A percentile compares a stretch with the other conserved stretches of the same genome.
These are phyloP conservation scores for Bostrychus sinensis DNA, from an alignment of 2,113 vertebrate genomes.

Conservation along the genomic window DNA sequence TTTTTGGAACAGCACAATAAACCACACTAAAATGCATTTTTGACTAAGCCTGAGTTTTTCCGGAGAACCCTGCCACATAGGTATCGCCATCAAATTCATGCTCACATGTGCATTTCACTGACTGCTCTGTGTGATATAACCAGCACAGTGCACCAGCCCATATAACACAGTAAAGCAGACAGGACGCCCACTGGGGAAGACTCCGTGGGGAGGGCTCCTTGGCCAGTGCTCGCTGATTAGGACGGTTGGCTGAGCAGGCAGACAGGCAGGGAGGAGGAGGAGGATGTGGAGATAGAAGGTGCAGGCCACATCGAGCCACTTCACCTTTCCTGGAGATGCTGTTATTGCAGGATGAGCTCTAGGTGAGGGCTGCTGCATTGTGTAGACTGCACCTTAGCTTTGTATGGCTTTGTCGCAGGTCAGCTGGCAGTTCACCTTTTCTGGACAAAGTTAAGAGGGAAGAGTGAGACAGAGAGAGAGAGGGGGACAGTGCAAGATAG, in stretches of 20 bases:
- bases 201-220: too few species aligned
- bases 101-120: conserved; percentile 25
- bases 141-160: conserved; percentile 34
- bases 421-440: conserved; percentile 17
- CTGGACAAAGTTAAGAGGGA: conserved; percentile 24
- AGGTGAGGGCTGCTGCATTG: conserved; percentile 6
- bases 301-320: conserved; percentile 27
- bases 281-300: conserved; percentile 46
- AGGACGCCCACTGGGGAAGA: conserved; percentile 36
- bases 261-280: conserved; percentile 42
- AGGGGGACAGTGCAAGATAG: background rate
- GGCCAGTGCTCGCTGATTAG: conserved; percentile 45
- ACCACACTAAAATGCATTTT: too few species aligned
- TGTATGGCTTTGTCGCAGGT: conserved; percentile 1
- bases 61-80: too few species aligned
- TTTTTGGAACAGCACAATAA: too few species aligned
- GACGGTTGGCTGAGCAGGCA: conserved; percentile 46
- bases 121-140: conserved; percentile 22
- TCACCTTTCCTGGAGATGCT: conserved; percentile 3
- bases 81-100: background rate
- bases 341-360: conserved; percentile 11
- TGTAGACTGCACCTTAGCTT: conserved; percentile 14
- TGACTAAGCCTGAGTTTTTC: too few species aligned
- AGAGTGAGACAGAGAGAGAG: background rate
- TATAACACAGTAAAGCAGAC: conserved; percentile 31